Evolutionary conservation across 1,140 invertebrate species (phyloP), one percentile per base, ranked within the genome.

Genomic region (Temnothorax curvispinosus): DNA sequence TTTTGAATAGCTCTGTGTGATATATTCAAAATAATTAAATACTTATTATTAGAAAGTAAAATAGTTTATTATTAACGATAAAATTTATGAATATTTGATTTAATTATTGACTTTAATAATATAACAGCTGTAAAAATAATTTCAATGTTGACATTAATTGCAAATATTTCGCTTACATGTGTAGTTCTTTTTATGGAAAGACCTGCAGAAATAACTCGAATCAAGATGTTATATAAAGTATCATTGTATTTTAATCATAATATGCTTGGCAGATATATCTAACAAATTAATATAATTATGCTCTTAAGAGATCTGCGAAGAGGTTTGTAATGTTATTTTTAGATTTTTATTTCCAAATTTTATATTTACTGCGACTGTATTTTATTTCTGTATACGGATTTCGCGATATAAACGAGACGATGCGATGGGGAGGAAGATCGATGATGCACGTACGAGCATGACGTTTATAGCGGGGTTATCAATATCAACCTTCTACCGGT

Each of bases 381-480:
- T 74, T 82, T 54, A 69, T 35, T 82, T 21, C n/a, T 27, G 62
- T 18, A 54, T 67, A 77, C 47, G 38, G 80, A 82, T 82, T 82
- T 82, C 41, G 38, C 67, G 67, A 82, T 58, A 60, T 82, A 82
- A 74, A 82, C 52, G 38, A 50, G 27, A 82, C 18, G 54, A 80
- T 65, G 32, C 35, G 15, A 64, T 58, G 21, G 15, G 47, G 13
- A 58, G 41, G 41, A 58, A 44, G 80, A 82, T 82, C 67, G 80
- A 58, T 56, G 52, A 56, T 41, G 18, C 35, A 54, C 64, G 54
- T 74, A 74, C 18, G 52, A 82, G 54, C 41, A 5, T 50, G 80
- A 74, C 65, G 80, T 74, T 81, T 82, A 82, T 82, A 82, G 52
- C 18, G 9, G 18, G 38, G 65, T 82, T 72, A 82, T 82, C 67